These are phyloP conservation scores for Tichodroma muraria DNA, from an alignment of 2,113 vertebrate species.

Conservation along the genomic window DNA sequence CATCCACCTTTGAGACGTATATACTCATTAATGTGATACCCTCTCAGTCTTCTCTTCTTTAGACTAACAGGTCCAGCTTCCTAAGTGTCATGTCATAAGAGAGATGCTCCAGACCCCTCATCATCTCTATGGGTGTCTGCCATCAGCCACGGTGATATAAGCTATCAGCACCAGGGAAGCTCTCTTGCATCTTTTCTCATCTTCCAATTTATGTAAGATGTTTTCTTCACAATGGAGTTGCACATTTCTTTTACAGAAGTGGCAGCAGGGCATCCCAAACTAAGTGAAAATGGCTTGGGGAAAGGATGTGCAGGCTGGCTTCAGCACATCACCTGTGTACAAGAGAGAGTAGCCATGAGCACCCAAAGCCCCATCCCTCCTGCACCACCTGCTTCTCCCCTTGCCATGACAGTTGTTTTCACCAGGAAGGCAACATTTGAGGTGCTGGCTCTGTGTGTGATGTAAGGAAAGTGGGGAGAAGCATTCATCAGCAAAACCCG, in stretches of 20 bases:
- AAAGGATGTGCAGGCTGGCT: neutral
- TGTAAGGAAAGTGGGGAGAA: neutral
- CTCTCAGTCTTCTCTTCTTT: neutral
- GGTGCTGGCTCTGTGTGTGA: neutral
- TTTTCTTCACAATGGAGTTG: neutral
- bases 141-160: neutral
- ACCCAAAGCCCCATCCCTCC: neutral
- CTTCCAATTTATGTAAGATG: neutral
- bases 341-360: rapidly evolving
- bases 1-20: neutral
- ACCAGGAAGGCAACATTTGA: neutral
- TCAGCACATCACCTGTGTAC: neutral
- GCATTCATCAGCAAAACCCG: neutral
- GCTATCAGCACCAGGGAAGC: neutral
- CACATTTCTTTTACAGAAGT: neutral
- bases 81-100: neutral
- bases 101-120: neutral
- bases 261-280: neutral
- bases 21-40: rapidly evolving
- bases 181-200: neutral
- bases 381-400: neutral
- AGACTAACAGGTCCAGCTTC: neutral
- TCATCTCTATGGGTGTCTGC: neutral
- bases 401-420: neutral
- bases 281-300: neutral